These are phyloP conservation scores for Cinara cedri DNA, from an alignment of 2,888 invertebrate genomes.

Conservation along the genomic window DNA sequence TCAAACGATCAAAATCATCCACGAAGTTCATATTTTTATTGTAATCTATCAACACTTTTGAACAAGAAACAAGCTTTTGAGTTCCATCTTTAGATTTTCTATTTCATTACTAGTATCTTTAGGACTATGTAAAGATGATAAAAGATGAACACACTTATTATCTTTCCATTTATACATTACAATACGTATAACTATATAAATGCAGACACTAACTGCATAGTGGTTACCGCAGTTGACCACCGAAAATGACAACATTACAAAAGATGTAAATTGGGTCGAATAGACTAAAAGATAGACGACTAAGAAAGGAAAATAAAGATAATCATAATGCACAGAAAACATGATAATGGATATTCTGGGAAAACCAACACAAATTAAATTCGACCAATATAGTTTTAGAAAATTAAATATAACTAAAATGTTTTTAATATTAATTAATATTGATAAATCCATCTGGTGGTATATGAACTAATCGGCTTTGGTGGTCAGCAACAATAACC, in stretches of 20 bases:
- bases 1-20: constrained; percentile 17
- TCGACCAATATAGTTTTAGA: constrained; percentile 2
- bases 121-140: constrained; percentile 12
- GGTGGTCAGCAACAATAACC: neutral
- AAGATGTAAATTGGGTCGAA: neutral
- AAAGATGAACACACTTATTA: constrained; percentile 34
- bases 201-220: constrained; percentile 1
- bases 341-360: neutral
- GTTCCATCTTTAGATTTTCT: neutral
- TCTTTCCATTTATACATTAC: constrained; percentile 31
- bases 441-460: neutral
- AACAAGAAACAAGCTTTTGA: constrained; percentile 5
- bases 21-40: constrained; percentile 27
- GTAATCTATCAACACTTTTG: constrained; percentile 24
- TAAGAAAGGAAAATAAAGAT: constrained; percentile 3
- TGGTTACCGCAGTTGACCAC: constrained; percentile 11
- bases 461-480: neutral
- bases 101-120: constrained; percentile 5
- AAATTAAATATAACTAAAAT: neutral
- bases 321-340: neutral
- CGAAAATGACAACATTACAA: constrained; percentile 11
- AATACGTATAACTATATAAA: constrained; percentile 15
- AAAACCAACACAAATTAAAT: neutral
- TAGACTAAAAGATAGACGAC: neutral
- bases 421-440: neutral